These are phyloP conservation scores for Percopsis omiscomaycus DNA, from an alignment of 2,797 vertebrate genomes.

Conservation along the genomic window DNA sequence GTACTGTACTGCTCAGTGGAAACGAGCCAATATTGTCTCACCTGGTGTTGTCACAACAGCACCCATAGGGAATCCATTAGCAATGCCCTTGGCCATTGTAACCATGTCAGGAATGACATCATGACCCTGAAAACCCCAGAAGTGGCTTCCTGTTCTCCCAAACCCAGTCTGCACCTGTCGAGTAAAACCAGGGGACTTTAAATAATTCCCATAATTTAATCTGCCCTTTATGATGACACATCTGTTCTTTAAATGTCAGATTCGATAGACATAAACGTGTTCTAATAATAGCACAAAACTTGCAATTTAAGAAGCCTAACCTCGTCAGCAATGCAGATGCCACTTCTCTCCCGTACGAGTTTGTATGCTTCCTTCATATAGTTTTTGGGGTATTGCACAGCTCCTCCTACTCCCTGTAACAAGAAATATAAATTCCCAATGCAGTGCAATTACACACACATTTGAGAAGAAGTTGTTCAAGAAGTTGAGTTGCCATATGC, in stretches of 20 bases:
- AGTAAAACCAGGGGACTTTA: not conserved
- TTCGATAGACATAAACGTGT: too few relatives aligned
- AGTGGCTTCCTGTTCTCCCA: slow-evolving; percentile 89
- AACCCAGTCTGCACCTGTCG: slow-evolving; percentile 95
- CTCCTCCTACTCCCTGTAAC: slow-evolving; percentile 85
- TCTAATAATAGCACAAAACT: too few relatives aligned
- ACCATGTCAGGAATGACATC: slow-evolving; percentile 89
- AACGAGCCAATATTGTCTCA: slow-evolving; percentile 45
- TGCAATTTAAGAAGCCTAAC: slow-evolving; percentile 64
- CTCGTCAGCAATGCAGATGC: slow-evolving; percentile 91
- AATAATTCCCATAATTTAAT: not conserved
- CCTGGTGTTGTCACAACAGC: slow-evolving; percentile 91
- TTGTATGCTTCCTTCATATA: slow-evolving; percentile 87
- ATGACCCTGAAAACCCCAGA: slow-evolving; percentile 94
- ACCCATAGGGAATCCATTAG: slow-evolving; percentile 94
- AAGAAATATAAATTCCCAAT: slow-evolving; percentile 22
- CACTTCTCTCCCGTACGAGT: slow-evolving; percentile 85
- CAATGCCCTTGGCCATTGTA: slow-evolving; percentile 94
- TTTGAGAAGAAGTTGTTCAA: not conserved
- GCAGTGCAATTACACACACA: slow-evolving; percentile 2
- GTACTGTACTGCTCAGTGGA: too few relatives aligned
- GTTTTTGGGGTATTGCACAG: slow-evolving; percentile 89
- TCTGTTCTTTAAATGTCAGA: not conserved
- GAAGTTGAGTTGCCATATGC: not conserved
- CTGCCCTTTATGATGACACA: not conserved